Percentiles rank a stretch among this genome's conserved stretches.
Conservation (phyloP, 2,113 vertebrate species). For the Larimichthys polyactis region DNA sequence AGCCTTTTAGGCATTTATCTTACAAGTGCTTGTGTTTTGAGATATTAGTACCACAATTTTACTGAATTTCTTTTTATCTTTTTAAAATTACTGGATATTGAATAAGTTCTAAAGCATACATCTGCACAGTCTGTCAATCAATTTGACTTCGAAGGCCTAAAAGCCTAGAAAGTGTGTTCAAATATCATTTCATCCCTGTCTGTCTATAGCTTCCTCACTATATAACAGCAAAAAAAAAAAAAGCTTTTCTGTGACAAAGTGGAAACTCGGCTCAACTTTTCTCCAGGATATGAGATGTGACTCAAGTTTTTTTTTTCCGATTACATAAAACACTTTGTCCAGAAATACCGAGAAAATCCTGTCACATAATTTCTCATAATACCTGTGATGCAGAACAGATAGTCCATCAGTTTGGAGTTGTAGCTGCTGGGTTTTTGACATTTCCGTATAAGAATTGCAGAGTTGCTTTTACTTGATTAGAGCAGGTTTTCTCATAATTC, state of each 20-base stretch:
- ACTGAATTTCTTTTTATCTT: background rate
- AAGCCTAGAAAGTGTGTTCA: background rate
- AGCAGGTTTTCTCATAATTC: background rate
- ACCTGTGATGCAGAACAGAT: background rate
- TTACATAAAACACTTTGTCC: conserved; percentile 21
- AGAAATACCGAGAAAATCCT: conserved; percentile 33
- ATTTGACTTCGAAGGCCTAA: background rate
- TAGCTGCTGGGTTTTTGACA: background rate
- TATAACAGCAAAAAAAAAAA: background rate
- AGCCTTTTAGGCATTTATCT: too few species aligned
- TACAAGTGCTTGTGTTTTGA: too few species aligned
- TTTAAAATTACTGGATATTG: background rate
- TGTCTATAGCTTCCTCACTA: background rate
- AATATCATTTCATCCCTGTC: background rate
- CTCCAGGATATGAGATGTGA: background rate
- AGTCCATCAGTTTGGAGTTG: background rate
- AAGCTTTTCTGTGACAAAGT: background rate
- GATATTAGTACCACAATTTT: too few species aligned
- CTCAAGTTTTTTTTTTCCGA: background rate
- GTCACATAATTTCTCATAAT: conserved; percentile 40
- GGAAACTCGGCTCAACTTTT: background rate
- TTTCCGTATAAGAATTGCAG: background rate
- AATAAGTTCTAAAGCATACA: too few species aligned
- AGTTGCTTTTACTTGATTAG: background rate
- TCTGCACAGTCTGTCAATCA: too few species aligned